Evolutionary conservation across 2,888 invertebrate species (phyloP).

Genomic region (Hemaris fuciformis): DNA sequence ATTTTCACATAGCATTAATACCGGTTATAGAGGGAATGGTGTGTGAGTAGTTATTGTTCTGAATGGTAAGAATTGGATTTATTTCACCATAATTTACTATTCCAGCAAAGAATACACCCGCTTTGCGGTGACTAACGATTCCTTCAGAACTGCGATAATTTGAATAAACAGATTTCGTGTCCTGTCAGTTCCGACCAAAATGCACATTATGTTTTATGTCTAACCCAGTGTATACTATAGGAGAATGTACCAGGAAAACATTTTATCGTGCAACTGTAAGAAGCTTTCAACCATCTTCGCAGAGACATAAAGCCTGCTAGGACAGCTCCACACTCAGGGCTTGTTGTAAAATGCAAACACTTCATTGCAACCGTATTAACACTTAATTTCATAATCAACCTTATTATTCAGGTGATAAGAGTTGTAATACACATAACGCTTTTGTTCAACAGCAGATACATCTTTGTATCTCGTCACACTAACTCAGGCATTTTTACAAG

Average conservation of each 20-base stretch:
- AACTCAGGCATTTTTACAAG: constrained; percentile 32
- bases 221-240: constrained; percentile 24
- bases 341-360: constrained; percentile 41
- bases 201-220: not conserved
- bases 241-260: constrained; percentile 47
- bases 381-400: constrained; percentile 31
- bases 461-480: constrained; percentile 32
- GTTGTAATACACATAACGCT: constrained; percentile 14
- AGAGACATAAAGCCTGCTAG: constrained; percentile 68
- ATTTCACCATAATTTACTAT: not conserved
- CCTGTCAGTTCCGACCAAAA: not conserved
- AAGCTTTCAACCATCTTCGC: constrained; percentile 60
- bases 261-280: constrained; percentile 71
- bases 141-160: not conserved
- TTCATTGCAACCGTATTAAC: constrained; percentile 20
- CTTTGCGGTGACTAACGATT: not conserved
- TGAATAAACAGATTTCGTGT: not conserved
- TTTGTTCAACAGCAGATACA: constrained; percentile 19
- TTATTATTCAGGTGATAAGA: constrained; percentile 32
- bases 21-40: too few species aligned
- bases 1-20: too few species aligned
- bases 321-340: constrained; percentile 67
- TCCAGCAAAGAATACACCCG: not conserved
- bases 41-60: too few species aligned
- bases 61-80: too few species aligned